These are phyloP conservation scores for Ornithorhynchus anatinus DNA, from an alignment of 2,113 vertebrate genomes.

Conservation along the genomic window DNA sequence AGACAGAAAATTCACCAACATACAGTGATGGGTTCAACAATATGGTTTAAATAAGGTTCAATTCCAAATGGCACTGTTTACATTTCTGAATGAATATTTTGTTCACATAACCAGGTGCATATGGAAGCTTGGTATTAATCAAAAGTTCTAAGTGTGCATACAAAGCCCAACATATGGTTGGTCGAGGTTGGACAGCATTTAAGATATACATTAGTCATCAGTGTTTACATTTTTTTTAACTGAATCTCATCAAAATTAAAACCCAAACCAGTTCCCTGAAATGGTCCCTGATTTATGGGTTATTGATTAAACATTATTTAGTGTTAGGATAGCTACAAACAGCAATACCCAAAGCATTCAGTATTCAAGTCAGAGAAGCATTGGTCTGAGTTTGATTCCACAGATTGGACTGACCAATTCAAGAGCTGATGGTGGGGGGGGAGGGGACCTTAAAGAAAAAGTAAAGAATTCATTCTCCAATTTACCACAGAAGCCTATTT, in stretches of 20 bases:
- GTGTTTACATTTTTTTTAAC: constrained; percentile 28
- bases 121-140: constrained; percentile 52
- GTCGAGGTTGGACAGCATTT: not conserved
- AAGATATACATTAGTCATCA: constrained; percentile 17
- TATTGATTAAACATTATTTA: not conserved
- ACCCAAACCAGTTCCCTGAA: not conserved
- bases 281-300: not conserved
- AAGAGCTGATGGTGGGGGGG: not conserved
- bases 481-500: not conserved
- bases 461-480: no score
- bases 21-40: not conserved
- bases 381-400: not conserved
- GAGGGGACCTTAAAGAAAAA: no score
- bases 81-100: constrained; percentile 52
- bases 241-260: constrained; percentile 43
- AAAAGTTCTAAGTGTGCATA: not conserved
- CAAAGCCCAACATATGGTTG: constrained; percentile 10
- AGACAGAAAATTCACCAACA: constrained; percentile 3
- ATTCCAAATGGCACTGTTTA: constrained; percentile 30
- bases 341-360: rapidly evolving
- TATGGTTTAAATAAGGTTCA: constrained; percentile 34
- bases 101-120: constrained; percentile 64
- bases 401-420: not conserved
- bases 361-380: not conserved
- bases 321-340: not conserved